These are phyloP conservation scores for Pristionchus entomophagus DNA, from an alignment of 2,888 invertebrate genomes.

Conservation along the genomic window DNA sequence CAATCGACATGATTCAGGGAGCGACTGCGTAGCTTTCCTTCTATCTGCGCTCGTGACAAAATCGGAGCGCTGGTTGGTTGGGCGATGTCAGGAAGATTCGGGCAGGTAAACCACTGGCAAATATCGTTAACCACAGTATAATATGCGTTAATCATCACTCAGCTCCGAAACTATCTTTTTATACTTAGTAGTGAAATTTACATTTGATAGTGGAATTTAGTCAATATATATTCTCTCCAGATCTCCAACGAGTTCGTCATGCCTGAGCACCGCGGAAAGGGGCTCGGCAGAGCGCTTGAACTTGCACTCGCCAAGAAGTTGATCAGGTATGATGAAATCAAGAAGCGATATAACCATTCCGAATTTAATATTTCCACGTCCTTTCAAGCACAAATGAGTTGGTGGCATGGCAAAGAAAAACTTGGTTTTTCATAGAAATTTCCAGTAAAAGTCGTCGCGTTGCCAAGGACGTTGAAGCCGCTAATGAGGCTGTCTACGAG, in stretches of 20 bases:
- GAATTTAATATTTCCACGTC: no score
- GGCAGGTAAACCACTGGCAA: not conserved
- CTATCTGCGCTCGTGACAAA: not conserved
- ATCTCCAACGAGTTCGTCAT: not conserved
- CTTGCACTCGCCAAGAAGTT: not conserved
- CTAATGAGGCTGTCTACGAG: not conserved
- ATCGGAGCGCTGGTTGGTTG: not conserved
- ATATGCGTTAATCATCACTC: no score
- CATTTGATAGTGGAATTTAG: no score
- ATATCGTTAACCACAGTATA: no score
- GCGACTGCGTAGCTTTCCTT: not conserved
- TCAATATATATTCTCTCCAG: not conserved
- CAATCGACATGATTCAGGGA: not conserved
- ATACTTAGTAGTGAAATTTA: no score
- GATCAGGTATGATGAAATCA: not conserved
- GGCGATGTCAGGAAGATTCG: not conserved
- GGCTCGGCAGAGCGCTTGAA: not conserved
- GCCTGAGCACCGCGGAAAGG: not conserved
- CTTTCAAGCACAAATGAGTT: no score
- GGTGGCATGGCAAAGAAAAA: not conserved
- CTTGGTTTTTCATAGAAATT: not conserved
- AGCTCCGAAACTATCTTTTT: no score
- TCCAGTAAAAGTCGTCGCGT: not conserved
- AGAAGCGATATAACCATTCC: no score
- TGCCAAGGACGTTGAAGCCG: not conserved